Evolutionary conservation across 1,140 invertebrate species (phyloP), one percentile per base, ranked within the genome.

Genomic region (Euglossa dilemma): DNA sequence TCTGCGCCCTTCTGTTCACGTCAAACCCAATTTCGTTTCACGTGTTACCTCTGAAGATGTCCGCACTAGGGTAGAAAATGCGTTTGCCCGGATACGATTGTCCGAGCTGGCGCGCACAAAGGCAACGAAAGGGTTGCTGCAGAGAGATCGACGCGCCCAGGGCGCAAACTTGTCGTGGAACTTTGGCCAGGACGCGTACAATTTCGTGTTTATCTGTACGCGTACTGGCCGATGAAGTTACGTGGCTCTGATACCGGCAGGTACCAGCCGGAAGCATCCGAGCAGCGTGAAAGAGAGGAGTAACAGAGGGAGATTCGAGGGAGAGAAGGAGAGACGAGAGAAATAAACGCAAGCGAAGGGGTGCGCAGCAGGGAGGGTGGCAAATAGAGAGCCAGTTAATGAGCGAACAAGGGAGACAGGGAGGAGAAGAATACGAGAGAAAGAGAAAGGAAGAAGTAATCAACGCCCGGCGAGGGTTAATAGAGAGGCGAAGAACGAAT

Each of bases 191-290:
- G 43, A 43, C 72, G 63, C 67, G 50, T 57, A 74, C 86, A 80
- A 81, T 87, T 86, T 87, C 86, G 56, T 70, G 85, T 87, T 88
- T 88, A 88, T 88, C 82, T 81, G n/a, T 45, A 70, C 64, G 85
- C 50, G 76, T 64, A 64, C 75, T 85, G 73, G n/a, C 12, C 78
- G 70, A 87, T 56, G 45, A 74, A 83, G 73, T 54, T 61, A 18
- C 20, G 47, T 0, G 4, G 23, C 23, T 54, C 4, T n/a, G 71
- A 43, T 23, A 25, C 18, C n/a, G 4, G 16, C 16, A 4, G 3
- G 9, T 43, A 14, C 43, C 43, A 57, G 14, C 7, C 36, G 18
- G 61, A 76, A 23, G 67, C 36, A 43, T 50, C 43, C 47, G 16
- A 61, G 18, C 20, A 4, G 12, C 28, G 6, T 36, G 36, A 61